A percentile compares a stretch with the other conserved stretches of the same genome.
Evolutionary conservation across 2,888 invertebrate genomes (phyloP).

Genomic region (Acronicta leporina): DNA sequence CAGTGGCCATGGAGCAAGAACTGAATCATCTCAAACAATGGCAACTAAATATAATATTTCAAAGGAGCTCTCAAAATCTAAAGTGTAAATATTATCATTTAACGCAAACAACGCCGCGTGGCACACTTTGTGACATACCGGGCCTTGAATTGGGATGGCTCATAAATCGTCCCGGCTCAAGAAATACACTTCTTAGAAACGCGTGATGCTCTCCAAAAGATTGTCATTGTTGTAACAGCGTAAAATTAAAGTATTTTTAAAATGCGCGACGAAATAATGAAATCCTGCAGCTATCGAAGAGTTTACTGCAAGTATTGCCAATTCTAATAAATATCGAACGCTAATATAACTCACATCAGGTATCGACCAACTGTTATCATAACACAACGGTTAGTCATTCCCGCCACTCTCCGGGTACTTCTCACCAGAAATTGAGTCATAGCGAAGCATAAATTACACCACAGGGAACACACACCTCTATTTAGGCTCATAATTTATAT

Average conservation of each 20-base stretch:
- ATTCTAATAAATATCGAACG: conserved; percentile 46
- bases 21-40: conserved; percentile 52
- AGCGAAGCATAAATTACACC: conserved; percentile 39
- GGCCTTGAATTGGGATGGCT: conserved; percentile 44
- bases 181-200: conserved; percentile 52
- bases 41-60: conserved; percentile 61
- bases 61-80: conserved; percentile 55
- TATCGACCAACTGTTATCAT: conserved; percentile 41
- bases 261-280: conserved; percentile 21
- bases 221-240: conserved; percentile 47
- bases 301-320: conserved; percentile 28
- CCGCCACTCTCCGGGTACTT: conserved; percentile 21
- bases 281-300: conserved; percentile 19
- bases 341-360: conserved; percentile 45
- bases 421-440: conserved; percentile 46
- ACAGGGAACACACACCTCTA: conserved; percentile 49
- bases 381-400: conserved; percentile 42
- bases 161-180: conserved; percentile 42
- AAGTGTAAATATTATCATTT: conserved; percentile 60
- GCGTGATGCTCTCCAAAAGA: conserved; percentile 32
- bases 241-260: conserved; percentile 22
- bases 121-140: conserved; percentile 53
- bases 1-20: conserved; percentile 41
- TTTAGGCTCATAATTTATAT: conserved; percentile 56
- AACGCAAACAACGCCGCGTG: conserved; percentile 46